phyloP scores from a whole-genome alignment of 2,113 vertebrate species.

The Chaetodon trifascialis region DNA sequence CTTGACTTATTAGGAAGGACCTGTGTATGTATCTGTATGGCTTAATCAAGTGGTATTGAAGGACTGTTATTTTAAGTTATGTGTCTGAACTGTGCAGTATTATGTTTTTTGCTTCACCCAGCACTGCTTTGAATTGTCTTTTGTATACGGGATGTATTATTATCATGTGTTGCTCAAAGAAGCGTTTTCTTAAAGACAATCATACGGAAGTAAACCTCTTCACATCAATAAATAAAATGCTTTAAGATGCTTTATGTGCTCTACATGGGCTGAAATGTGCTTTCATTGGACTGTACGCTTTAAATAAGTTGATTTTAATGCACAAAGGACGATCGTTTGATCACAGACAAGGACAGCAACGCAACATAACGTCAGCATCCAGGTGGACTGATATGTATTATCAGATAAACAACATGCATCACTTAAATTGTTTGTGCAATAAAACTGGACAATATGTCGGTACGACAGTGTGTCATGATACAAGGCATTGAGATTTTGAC shows the following conservation, averaged over 20 bases:
- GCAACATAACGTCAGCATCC: neutral
- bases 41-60: slow-evolving; percentile 41
- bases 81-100: slow-evolving; percentile 72
- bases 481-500: no score
- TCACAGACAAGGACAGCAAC: neutral
- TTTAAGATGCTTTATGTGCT: slow-evolving; percentile 48
- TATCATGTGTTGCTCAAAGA: slow-evolving; percentile 34
- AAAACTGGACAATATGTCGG: slow-evolving; percentile 53
- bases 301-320: neutral
- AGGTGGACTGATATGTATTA: slow-evolving; percentile 26
- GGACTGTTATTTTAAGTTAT: slow-evolving; percentile 70
- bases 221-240: slow-evolving; percentile 57
- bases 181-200: slow-evolving; percentile 65
- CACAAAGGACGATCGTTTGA: neutral
- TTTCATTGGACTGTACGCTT: slow-evolving; percentile 10
- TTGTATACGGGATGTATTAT: slow-evolving; percentile 38
- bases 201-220: slow-evolving; percentile 50
- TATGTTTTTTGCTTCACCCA: slow-evolving; percentile 51
- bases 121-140: slow-evolving; percentile 53
- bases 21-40: slow-evolving; percentile 50
- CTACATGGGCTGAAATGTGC: slow-evolving; percentile 3
- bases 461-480: neutral
- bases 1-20: slow-evolving; percentile 33
- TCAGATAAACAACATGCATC: slow-evolving; percentile 35
- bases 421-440: slow-evolving; percentile 67